phyloP scores from a whole-genome alignment of 2,797 vertebrate species.

The Siniperca obscura region DNA sequence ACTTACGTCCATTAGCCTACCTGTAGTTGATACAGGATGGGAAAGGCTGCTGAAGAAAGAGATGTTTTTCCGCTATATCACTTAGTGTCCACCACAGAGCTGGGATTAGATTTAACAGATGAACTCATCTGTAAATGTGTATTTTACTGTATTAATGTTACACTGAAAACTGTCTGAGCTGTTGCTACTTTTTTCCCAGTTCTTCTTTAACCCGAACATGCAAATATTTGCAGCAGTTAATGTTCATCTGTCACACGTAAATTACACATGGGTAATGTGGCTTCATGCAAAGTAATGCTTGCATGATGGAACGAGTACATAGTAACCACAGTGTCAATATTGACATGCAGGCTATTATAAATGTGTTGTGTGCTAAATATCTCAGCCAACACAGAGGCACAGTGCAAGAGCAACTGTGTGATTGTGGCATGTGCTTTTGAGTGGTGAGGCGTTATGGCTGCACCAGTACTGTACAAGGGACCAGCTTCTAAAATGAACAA shows the following conservation, averaged over 20 bases:
- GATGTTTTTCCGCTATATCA: constrained; percentile 23
- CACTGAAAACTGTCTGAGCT: not conserved
- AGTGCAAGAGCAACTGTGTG: not conserved
- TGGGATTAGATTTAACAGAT: constrained; percentile 9
- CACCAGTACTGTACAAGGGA: not conserved
- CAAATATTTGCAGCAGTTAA: not conserved
- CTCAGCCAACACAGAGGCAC: not conserved
- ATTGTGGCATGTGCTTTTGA: constrained; percentile 9
- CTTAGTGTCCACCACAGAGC: not conserved
- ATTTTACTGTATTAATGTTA: not conserved
- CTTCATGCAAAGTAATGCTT: not conserved
- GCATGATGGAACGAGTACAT: not conserved
- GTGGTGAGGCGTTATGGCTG: constrained; percentile 5
- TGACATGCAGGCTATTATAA: not conserved
- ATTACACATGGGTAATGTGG: not conserved
- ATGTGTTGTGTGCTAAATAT: not conserved
- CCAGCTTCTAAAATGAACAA: constrained; percentile 1
- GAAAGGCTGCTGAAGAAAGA: constrained; percentile 33
- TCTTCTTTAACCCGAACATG: not conserved
- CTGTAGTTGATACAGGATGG: constrained; percentile 46
- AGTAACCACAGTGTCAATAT: not conserved
- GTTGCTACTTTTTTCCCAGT: not conserved
- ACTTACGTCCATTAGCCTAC: constrained; percentile 43
- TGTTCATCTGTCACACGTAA: not conserved
- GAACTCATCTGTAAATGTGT: not conserved